Conservation (phyloP, 2,797 vertebrate genomes). For the Podarcis lilfordi region DNA sequence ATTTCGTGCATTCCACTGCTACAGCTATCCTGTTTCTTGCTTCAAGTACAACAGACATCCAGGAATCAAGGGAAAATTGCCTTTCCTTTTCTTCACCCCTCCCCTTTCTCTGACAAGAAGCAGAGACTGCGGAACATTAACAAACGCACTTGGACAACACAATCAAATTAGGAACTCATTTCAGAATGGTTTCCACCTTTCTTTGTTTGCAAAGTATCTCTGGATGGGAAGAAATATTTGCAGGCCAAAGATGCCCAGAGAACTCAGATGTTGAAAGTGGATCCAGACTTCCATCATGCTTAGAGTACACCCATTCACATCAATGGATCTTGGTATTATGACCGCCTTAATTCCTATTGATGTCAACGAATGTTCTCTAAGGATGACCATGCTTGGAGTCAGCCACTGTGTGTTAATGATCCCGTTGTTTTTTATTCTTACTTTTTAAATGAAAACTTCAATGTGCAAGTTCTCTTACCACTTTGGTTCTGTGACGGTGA, state of each 20-base stretch:
- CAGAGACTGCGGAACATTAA: not conserved
- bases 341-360: too few species aligned
- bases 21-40: conserved; percentile 35
- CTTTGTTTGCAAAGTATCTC: not conserved
- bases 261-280: not conserved
- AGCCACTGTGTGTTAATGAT: not conserved
- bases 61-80: conserved; percentile 39
- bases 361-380: too few species aligned
- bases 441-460: not conserved
- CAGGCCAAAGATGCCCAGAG: not conserved
- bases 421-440: not conserved
- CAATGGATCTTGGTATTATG: too few species aligned
- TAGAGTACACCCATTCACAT: too few species aligned
- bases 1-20: conserved; percentile 55
- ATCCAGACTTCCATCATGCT: too few species aligned
- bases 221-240: not conserved
- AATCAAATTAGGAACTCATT: not conserved
- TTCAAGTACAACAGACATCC: not conserved
- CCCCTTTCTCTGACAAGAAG: conserved; percentile 3
- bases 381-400: not conserved
- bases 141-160: conserved; percentile 10
- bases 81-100: not conserved
- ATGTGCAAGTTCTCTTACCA: not conserved
- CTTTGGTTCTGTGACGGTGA: not conserved
- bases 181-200: not conserved